Conservation (phyloP, 1,140 invertebrate species). For the Glossosoma conforme region DNA sequence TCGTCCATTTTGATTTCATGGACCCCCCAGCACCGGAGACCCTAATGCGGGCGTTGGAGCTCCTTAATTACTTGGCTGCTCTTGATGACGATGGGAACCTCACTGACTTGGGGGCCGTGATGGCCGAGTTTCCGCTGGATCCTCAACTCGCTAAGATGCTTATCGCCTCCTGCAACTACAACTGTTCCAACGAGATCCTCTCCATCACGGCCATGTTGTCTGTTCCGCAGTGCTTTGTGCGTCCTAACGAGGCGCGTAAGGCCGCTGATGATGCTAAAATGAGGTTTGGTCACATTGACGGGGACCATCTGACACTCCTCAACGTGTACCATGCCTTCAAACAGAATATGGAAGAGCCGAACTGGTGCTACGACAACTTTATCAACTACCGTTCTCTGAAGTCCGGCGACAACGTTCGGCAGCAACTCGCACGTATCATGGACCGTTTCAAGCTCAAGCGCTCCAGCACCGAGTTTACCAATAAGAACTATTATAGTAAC, state of each 20-base stretch:
- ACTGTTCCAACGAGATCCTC: constrained; percentile 98
- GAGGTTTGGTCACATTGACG: constrained; percentile 99
- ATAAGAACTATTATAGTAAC: constrained; percentile 98
- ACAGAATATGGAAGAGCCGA: constrained; percentile 89
- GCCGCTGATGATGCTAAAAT: constrained; percentile 99
- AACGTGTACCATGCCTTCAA: constrained; percentile 99
- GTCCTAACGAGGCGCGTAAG: constrained; percentile 98
- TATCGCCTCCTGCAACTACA: constrained; percentile 93
- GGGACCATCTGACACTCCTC: constrained; percentile 95
- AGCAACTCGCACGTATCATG: constrained; percentile 63
- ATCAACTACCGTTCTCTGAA: constrained; percentile 98
- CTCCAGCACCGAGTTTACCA: constrained; percentile 97
- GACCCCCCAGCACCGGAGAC: constrained; percentile 99
- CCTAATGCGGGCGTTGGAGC: constrained; percentile 94
- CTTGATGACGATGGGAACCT: constrained; percentile 94
- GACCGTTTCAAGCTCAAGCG: constrained; percentile 87
- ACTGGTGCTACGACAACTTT: constrained; percentile 99
- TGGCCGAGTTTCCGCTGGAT: constrained; percentile 99
- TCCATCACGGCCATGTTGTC: constrained; percentile 99
- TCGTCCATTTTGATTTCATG: constrained; percentile 99
- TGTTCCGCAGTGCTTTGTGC: constrained; percentile 99
- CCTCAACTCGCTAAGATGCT: constrained; percentile 99
- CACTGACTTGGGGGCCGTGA: constrained; percentile 94
- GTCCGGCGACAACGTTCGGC: constrained; percentile 66
- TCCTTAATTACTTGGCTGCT: constrained; percentile 95